A percentile compares a stretch with the other conserved stretches of the same genome.
phyloP scores from a whole-genome alignment of 2,797 vertebrate genomes.

The Epinephelus coioides region DNA sequence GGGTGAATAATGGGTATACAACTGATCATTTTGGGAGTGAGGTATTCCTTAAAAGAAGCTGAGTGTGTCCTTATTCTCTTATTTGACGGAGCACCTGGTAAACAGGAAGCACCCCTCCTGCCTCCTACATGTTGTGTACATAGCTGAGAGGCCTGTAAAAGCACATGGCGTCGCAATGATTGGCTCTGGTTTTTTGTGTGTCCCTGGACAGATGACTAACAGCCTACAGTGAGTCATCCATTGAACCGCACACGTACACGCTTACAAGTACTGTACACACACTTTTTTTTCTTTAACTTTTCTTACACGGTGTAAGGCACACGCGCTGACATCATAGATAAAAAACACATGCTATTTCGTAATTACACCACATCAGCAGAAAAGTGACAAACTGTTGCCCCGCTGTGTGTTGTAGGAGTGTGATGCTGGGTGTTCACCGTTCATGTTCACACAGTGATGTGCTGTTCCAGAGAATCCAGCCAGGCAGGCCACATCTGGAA shows the following conservation, averaged over 20 bases:
- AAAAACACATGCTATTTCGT: constrained; percentile 28
- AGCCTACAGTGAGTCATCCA: constrained; percentile 62
- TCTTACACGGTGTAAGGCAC: constrained; percentile 6
- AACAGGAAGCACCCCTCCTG: too few relatives aligned
- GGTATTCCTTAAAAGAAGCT: not conserved
- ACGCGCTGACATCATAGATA: constrained; percentile 33
- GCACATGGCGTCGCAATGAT: constrained; percentile 53
- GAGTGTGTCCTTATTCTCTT: not conserved
- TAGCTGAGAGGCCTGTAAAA: constrained; percentile 60
- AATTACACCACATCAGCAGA: constrained; percentile 54
- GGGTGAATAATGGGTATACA: too few relatives aligned
- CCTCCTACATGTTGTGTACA: constrained; percentile 32
- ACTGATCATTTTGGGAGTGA: too few relatives aligned
- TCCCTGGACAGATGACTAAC: constrained; percentile 70
- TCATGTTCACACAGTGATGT: constrained; percentile 61
- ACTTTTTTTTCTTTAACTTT: not conserved
- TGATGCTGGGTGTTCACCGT: constrained; percentile 54
- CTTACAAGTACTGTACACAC: constrained; percentile 8
- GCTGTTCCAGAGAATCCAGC: constrained; percentile 50
- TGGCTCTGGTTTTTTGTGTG: constrained; percentile 50
- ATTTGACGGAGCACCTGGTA: too few relatives aligned
- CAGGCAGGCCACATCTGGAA: constrained; percentile 83
- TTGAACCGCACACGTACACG: constrained; percentile 37
- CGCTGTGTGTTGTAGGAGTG: constrained; percentile 28
- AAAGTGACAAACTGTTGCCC: constrained; percentile 27